Percentiles rank a stretch among this genome's conserved stretches.
These are phyloP conservation scores for Gastrophryne carolinensis DNA, from an alignment of 2,797 vertebrate species.

Conservation along the genomic window DNA sequence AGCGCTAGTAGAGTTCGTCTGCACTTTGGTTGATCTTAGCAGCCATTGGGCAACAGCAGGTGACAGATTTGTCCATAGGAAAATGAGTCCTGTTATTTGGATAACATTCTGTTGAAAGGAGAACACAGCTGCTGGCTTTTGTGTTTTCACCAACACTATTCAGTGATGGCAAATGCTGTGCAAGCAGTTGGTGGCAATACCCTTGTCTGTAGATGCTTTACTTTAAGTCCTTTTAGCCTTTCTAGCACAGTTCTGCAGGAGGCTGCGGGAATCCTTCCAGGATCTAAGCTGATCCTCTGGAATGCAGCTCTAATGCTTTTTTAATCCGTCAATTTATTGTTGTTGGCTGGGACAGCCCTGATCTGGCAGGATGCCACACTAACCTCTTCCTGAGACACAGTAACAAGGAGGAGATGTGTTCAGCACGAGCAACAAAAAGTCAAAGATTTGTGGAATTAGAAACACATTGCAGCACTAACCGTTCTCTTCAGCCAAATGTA, in stretches of 20 bases:
- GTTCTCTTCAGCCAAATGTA: neutral
- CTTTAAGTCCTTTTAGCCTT: neutral
- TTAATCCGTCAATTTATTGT: conserved; percentile 48
- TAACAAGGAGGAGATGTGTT: conserved; percentile 9
- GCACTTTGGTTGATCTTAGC: no score
- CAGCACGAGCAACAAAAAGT: neutral
- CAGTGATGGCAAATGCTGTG: neutral
- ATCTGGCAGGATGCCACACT: conserved; percentile 16
- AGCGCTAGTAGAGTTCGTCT: no score
- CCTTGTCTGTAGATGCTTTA: neutral
- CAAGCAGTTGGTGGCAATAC: neutral
- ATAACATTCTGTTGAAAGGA: no score
- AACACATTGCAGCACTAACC: neutral
- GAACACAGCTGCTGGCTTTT: no score
- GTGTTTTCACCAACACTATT: no score
- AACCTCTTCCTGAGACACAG: neutral
- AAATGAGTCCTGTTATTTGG: no score
- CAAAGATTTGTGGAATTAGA: neutral
- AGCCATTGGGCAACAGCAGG: no score
- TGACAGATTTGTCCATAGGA: no score
- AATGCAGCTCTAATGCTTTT: conserved; percentile 46
- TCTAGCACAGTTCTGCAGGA: neutral
- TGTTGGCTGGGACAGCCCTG: conserved; percentile 19
- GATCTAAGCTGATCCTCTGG: conserved; percentile 36
- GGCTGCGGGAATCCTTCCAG: conserved; percentile 8